Conservation (phyloP, 2,797 vertebrate genomes). For the Girardinus metallicus region DNA sequence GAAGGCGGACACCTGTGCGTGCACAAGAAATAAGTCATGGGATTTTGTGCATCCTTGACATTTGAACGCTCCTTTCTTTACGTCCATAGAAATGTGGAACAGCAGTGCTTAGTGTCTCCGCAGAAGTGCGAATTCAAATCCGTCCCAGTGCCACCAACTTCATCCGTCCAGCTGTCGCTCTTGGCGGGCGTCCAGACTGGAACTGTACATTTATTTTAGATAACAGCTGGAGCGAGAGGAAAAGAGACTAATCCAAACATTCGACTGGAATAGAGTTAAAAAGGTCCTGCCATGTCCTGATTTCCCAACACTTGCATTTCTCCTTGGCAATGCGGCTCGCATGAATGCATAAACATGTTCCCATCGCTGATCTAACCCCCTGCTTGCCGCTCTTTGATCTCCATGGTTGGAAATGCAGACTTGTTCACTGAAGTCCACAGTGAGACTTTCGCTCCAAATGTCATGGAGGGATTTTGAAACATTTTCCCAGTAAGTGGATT, state of each 20-base stretch:
- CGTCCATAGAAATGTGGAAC: background rate
- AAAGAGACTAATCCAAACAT: slow-evolving; percentile 25
- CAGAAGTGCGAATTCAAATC: slow-evolving; percentile 5
- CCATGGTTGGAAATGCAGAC: slow-evolving; percentile 17
- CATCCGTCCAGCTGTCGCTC: slow-evolving; percentile 22
- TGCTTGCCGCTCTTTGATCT: slow-evolving; percentile 29
- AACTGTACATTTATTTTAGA: slow-evolving; percentile 45
- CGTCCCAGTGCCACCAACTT: slow-evolving; percentile 41
- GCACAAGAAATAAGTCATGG: background rate
- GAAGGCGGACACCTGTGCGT: background rate
- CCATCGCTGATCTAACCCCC: slow-evolving; percentile 14
- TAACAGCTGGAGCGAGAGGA: slow-evolving; percentile 18
- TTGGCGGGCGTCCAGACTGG: slow-evolving; percentile 35
- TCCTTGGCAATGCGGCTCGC: slow-evolving; percentile 27
- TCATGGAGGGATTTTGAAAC: background rate
- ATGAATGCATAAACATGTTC: slow-evolving; percentile 38
- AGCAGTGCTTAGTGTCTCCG: background rate
- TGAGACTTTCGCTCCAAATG: background rate
- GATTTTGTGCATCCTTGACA: background rate
- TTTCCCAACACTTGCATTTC: slow-evolving; percentile 35
- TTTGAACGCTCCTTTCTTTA: slow-evolving; percentile 15
- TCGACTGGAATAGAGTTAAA: background rate
- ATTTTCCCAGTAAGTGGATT: slow-evolving; percentile 13
- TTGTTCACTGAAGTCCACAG: slow-evolving; percentile 1
- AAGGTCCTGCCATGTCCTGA: slow-evolving; percentile 9